Percentiles rank a stretch among this genome's conserved stretches.
phyloP scores from a whole-genome alignment of 2,888 invertebrate species.

The Hedychridium roseum region DNA sequence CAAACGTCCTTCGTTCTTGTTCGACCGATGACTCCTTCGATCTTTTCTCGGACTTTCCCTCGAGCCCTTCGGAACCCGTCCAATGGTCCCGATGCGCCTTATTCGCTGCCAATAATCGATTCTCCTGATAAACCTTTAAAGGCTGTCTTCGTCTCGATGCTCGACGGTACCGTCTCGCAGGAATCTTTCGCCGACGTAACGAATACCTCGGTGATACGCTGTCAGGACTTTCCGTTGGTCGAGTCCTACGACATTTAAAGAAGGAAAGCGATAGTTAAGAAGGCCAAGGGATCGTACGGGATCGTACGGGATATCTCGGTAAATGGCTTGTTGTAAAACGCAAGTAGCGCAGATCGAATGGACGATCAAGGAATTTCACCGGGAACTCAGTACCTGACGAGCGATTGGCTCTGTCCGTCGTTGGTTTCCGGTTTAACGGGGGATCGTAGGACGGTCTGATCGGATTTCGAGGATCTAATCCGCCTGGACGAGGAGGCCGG shows the following conservation, averaged over 20 bases:
- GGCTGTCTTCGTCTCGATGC: constrained; percentile 29
- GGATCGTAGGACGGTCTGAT: constrained; percentile 32
- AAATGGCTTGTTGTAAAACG: too few species aligned
- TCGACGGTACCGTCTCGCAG: constrained; percentile 31
- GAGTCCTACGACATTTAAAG: constrained; percentile 22
- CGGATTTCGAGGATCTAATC: constrained; percentile 38
- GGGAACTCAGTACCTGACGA: too few species aligned
- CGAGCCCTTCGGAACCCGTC: constrained; percentile 5
- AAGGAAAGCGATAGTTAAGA: too few species aligned
- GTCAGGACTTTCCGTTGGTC: constrained; percentile 26
- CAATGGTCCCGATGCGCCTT: constrained; percentile 20
- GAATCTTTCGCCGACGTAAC: constrained; percentile 29
- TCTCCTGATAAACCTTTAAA: constrained; percentile 40
- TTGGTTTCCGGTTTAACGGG: constrained; percentile 10
- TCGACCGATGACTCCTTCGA: constrained; percentile 12
- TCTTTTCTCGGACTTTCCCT: constrained; percentile 4
- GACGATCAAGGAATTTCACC: too few species aligned
- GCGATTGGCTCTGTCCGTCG: not conserved
- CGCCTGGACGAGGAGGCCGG: constrained; percentile 23
- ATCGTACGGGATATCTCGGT: too few species aligned
- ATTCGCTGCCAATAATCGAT: constrained; percentile 27
- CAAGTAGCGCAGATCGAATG: too few species aligned
- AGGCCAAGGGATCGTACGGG: not conserved
- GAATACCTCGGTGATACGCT: constrained; percentile 23
- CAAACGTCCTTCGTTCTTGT: constrained; percentile 9